Evolutionary conservation across 2,113 vertebrate genomes (phyloP).

Genomic region (Macaca mulatta): DNA sequence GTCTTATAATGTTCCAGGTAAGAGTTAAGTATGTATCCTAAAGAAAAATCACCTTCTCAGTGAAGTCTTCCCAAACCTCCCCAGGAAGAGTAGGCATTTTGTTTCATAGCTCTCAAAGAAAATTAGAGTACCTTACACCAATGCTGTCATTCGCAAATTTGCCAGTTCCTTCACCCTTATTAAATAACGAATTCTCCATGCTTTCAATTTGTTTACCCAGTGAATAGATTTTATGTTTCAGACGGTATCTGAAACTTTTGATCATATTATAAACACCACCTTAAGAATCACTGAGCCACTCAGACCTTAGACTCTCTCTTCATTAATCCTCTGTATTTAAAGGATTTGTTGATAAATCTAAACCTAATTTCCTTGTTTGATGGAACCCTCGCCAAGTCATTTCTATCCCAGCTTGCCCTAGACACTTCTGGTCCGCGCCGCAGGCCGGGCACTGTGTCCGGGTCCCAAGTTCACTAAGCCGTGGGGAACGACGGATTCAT

Average conservation of each 20-base stretch:
- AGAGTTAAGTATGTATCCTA: neutral
- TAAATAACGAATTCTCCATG: neutral
- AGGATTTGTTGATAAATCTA: neutral
- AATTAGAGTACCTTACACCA: neutral
- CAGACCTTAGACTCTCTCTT: neutral
- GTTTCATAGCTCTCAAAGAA: neutral
- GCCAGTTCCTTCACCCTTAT: neutral
- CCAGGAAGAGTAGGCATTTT: neutral
- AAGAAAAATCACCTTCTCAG: neutral
- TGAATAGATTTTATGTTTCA: neutral
- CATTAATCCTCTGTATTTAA: neutral
- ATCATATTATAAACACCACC: neutral
- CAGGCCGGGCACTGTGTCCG: neutral
- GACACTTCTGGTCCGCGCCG: neutral
- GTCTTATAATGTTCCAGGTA: neutral
- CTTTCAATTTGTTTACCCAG: neutral
- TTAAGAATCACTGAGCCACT: neutral
- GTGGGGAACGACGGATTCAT: too few relatives aligned
- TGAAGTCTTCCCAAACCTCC: neutral
- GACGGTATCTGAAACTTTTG: neutral
- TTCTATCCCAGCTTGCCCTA: accelerated
- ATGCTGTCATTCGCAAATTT: neutral
- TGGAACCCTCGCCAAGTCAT: accelerated
- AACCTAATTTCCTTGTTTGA: neutral
- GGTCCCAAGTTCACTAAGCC: neutral